Base-by-base conservation (phyloP, 2,888 invertebrate species). In the Acronicta psi region DNA sequence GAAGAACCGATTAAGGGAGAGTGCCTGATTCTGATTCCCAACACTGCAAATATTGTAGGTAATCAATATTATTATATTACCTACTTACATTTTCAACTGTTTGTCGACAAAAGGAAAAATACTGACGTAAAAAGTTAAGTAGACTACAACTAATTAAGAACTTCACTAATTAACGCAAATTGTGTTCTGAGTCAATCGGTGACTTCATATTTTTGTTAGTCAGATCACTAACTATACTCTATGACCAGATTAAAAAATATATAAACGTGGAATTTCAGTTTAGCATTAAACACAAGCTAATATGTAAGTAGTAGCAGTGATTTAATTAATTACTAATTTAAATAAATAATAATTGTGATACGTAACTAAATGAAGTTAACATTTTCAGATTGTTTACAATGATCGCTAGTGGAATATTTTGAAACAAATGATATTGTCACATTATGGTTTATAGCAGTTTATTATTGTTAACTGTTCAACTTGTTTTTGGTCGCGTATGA, bases 321-420 rank as follows among this genome's bases (percentile, higher is more conserved):
- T 63, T 63, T 60, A 72, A 66, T 74, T 45, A 73, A 74, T 77
- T 20, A 4, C 7, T 23, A 10, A 65, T 80, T 78, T 82, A 84
- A 87, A 81, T 86, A 85, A 84, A n/a, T n/a, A 25, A 85, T 85
- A 82, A 86, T 87, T 92, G 92, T 92, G 92, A 92, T 92, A 92
- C 85, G 54, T 70, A 81, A 86, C 79, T 82, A 82, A 83, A 84
- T 83, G 80, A 82, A 85, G 83, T 81, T 79, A 83, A 69, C 58
- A 81, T 85, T 91, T 91, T 91, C 92, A 81, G 89, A 89, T 84
- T 89, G 85, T 92, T 89, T 91, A 91, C 90, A 91, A 87, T 75
- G 73, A 83, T 82, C 83, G 87, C 84, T 86, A 81, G 89, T 83
- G 83, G 44, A 36, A 83, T 84, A 83, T 90, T 90, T 91, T 88